phyloP scores from a whole-genome alignment of 2,113 vertebrate species.

The Oryzias javanicus region DNA sequence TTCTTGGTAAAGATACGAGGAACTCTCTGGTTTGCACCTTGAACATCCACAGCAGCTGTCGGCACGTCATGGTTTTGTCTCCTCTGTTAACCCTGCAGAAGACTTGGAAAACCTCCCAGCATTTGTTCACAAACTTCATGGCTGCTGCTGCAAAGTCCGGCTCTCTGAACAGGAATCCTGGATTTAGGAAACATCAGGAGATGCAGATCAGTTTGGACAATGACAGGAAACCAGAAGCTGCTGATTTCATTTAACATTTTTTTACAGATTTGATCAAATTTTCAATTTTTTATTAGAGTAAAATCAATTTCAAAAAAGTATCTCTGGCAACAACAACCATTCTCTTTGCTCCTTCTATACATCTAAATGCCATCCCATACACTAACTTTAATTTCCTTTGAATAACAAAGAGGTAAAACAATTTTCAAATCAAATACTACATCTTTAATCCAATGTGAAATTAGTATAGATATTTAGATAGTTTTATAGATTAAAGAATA shows the following conservation, averaged over 20 bases:
- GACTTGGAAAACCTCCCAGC: constrained; percentile 80
- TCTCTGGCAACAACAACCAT: too few species aligned
- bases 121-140: constrained; percentile 69
- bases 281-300: neutral
- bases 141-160: constrained; percentile 47
- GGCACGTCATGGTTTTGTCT: constrained; percentile 79
- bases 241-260: neutral
- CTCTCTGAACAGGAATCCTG: constrained; percentile 81
- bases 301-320: neutral
- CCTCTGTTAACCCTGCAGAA: constrained; percentile 52
- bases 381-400: too few species aligned
- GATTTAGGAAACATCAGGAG: neutral
- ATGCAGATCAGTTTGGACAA: neutral
- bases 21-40: constrained; percentile 65
- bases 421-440: too few species aligned
- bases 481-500: too few species aligned
- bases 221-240: neutral
- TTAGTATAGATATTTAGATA: too few species aligned
- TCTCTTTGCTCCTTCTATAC: too few species aligned
- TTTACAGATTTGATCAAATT: neutral
- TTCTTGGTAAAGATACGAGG: neutral
- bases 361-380: too few species aligned
- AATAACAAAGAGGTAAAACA: too few species aligned
- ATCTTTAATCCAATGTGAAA: too few species aligned
- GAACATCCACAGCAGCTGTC: constrained; percentile 87